phyloP scores from a whole-genome alignment of 2,797 vertebrate species.

The Ctenopoma multispine region DNA sequence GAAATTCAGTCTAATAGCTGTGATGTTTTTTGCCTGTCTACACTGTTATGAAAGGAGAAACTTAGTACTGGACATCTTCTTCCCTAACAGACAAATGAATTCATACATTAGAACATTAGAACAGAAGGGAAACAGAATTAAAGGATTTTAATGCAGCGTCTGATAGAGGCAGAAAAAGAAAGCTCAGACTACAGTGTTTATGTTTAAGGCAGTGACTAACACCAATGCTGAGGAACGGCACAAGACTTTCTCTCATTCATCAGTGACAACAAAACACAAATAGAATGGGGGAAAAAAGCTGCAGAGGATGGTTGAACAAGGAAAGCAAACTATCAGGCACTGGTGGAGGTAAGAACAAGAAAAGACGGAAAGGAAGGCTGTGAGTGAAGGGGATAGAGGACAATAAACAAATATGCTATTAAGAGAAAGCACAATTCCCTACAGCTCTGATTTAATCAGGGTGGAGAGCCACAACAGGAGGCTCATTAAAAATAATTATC shows the following conservation, averaged over 20 bases:
- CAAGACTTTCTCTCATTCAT: not conserved
- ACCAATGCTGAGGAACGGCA: not conserved
- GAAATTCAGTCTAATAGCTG: too few species aligned
- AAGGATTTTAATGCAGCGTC: not conserved
- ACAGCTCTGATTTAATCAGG: slow-evolving; percentile 38
- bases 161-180: not conserved
- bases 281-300: not conserved
- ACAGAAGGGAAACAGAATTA: too few species aligned
- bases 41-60: too few species aligned
- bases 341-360: not conserved
- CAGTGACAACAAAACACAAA: not conserved
- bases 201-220: too few species aligned
- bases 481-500: slow-evolving; percentile 39
- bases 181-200: too few species aligned
- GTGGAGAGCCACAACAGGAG: slow-evolving; percentile 6
- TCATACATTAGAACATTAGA: too few species aligned
- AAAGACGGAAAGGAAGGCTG: not conserved
- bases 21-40: too few species aligned
- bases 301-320: not conserved
- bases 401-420: slow-evolving; percentile 15
- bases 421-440: slow-evolving; percentile 13
- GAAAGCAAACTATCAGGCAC: not conserved
- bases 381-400: not conserved
- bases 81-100: too few species aligned
- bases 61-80: too few species aligned